Evolutionary conservation across 2,797 vertebrate genomes (phyloP), one percentile per base, ranked within the genome.

Genomic region (Chanos chanos): DNA sequence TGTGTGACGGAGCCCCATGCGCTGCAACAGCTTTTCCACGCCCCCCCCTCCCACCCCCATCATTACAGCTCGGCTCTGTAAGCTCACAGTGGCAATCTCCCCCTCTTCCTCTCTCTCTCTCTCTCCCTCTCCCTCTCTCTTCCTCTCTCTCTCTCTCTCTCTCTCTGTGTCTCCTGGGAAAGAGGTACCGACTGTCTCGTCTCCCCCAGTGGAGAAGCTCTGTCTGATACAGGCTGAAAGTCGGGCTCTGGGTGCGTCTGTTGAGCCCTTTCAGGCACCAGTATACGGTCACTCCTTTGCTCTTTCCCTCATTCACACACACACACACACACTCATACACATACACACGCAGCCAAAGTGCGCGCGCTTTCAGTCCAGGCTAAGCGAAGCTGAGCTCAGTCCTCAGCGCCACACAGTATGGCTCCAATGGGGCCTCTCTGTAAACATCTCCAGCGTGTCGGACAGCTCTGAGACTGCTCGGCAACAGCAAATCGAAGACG

Each of bases 1-100:
- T 71, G 71, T 74, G 81, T 79, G 85, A 76, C 50, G 74, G n/a
- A 81, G 80, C 81, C 76, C 73, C 73, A 68, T 67, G 19, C 68
- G 63, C 81, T 84, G 77, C 79, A 80, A 49, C 64, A 70, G 76
- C 50, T 71, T 70, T 30, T 33, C n/a, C 31, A 28, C 10, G 43
- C 74, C 40, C 73, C 75, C 1, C 41, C 5, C 77, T 27, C 54
- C 37, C 48, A 58, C 52, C 24, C 59, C 60, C 33, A 34, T 50
- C 25, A 52, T 41, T 37, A 15, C 24, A 57, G 18, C 40, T 43
- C 40, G 43, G 43, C 39, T 39, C 39, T 41, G 39, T 16, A 18
- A 24, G 18, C 57, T 41, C 7, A 4, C 40, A 22, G 19, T 43
- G 18, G 40, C 19, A 43, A 40, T 65, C 53, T 44, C 60, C 61